phyloP scores from a whole-genome alignment of 1,140 invertebrate genomes.

The Cotesia vestalis region DNA sequence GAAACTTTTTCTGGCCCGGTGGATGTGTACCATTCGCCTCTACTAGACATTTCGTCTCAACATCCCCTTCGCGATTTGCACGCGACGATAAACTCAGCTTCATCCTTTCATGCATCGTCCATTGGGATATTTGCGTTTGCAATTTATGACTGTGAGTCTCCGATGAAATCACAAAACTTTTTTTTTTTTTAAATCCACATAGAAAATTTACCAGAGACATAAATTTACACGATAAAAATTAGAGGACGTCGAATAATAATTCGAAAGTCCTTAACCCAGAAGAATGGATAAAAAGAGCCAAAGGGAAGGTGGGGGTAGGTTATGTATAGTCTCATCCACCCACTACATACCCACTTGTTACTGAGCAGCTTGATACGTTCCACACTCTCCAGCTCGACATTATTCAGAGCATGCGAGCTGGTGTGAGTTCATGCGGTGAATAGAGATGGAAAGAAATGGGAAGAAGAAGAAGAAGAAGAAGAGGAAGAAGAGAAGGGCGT shows the following conservation, averaged over 20 bases:
- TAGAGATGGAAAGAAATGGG: background rate
- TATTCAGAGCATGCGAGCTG: constrained; percentile 17
- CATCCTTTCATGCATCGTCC: constrained; percentile 8
- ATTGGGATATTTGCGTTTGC: constrained; percentile 15
- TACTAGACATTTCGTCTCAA: constrained; percentile 28
- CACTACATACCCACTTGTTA: constrained; percentile 18
- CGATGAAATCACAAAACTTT: constrained; percentile 16
- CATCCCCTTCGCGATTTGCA: constrained; percentile 29
- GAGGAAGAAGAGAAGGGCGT: background rate
- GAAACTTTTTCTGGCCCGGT: constrained; percentile 23
- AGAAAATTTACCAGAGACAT: background rate
- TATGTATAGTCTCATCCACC: background rate
- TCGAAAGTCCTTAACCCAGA: background rate
- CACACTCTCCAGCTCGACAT: background rate
- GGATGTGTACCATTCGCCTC: constrained; percentile 24
- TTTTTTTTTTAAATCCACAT: too few relatives aligned
- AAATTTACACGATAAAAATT: too few relatives aligned
- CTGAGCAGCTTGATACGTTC: constrained; percentile 5
- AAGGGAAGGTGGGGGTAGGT: background rate
- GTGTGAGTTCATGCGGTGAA: constrained; percentile 8
- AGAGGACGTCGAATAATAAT: background rate
- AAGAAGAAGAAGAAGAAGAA: background rate
- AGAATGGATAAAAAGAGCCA: background rate
- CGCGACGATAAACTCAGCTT: constrained; percentile 26
- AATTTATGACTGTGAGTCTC: constrained; percentile 8